Evolutionary conservation across 2,797 vertebrate genomes (phyloP).

Genomic region (Hafferia zeledoni): DNA sequence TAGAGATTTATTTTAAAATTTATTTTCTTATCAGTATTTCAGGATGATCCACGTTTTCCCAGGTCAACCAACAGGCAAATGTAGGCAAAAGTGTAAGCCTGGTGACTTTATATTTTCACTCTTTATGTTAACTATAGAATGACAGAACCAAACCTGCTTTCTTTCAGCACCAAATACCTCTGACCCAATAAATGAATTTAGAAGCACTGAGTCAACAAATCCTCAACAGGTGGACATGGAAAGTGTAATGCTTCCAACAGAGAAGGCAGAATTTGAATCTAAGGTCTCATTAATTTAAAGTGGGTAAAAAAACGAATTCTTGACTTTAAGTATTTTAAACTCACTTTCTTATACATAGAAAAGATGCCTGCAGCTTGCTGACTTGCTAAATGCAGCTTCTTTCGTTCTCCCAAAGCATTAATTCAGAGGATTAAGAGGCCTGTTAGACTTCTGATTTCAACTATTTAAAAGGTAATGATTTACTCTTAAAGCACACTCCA

Average conservation of each 20-base stretch:
- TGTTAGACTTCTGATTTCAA: background rate
- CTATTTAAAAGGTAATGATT: background rate
- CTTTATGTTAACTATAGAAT: background rate
- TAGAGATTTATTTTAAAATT: background rate
- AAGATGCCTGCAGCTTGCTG: background rate
- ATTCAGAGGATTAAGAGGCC: background rate
- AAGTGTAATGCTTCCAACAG: background rate
- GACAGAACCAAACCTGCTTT: background rate
- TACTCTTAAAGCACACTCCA: background rate
- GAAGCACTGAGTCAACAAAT: background rate
- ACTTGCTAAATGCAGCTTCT: background rate
- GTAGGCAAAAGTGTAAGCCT: background rate
- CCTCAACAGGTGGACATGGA: background rate
- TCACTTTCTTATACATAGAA: background rate
- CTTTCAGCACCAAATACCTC: background rate
- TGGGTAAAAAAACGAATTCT: background rate
- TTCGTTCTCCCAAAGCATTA: background rate
- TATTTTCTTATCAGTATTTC: background rate
- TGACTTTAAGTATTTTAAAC: background rate
- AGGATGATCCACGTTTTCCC: background rate
- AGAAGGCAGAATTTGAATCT: background rate
- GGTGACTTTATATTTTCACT: background rate
- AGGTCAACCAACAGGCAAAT: background rate
- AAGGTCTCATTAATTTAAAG: background rate
- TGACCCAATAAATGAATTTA: background rate